A percentile compares a stretch with the other conserved stretches of the same genome.
Conservation (phyloP, 1,140 invertebrate species). For the Drosophila ambigua region DNA sequence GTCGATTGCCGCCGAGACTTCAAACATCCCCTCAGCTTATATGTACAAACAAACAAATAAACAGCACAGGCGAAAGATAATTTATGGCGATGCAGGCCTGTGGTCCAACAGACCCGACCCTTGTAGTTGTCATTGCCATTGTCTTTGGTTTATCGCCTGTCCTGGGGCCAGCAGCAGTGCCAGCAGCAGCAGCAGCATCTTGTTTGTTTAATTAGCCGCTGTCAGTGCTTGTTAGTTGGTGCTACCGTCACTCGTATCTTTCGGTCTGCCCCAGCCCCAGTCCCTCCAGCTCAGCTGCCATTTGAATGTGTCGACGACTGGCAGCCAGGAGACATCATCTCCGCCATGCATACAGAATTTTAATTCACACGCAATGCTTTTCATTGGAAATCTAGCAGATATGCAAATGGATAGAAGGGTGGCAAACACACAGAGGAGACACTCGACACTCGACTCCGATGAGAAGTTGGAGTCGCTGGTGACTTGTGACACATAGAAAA, state of each 20-base stretch:
- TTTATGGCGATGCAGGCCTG: constrained; percentile 41
- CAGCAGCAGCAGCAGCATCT: constrained; percentile 32
- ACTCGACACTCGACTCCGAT: too few relatives aligned
- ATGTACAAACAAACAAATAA: too few relatives aligned
- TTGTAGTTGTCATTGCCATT: constrained; percentile 49
- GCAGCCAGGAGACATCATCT: constrained; percentile 33
- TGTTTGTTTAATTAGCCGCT: constrained; percentile 69
- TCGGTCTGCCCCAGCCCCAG: background rate
- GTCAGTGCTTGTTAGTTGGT: constrained; percentile 66
- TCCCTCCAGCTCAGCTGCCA: constrained; percentile 25
- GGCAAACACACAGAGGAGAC: background rate
- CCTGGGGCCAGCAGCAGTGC: constrained; percentile 1
- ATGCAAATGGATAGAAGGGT: constrained; percentile 62
- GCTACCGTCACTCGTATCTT: constrained; percentile 24
- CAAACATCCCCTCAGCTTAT: constrained; percentile 31
- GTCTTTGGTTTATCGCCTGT: constrained; percentile 24
- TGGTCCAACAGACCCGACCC: constrained; percentile 44
- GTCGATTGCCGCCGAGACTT: constrained; percentile 62
- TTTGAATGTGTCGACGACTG: constrained; percentile 53
- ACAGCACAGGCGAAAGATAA: constrained; percentile 26
- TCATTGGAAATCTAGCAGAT: constrained; percentile 67
- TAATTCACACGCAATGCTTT: constrained; percentile 72
- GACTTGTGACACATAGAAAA: too few relatives aligned
- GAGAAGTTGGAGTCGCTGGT: too few relatives aligned
- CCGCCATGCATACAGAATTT: constrained; percentile 57